A percentile compares a stretch with the other conserved stretches of the same genome.
Conservation (phyloP, 2,888 invertebrate species). For the Pristionchus mayeri region DNA sequence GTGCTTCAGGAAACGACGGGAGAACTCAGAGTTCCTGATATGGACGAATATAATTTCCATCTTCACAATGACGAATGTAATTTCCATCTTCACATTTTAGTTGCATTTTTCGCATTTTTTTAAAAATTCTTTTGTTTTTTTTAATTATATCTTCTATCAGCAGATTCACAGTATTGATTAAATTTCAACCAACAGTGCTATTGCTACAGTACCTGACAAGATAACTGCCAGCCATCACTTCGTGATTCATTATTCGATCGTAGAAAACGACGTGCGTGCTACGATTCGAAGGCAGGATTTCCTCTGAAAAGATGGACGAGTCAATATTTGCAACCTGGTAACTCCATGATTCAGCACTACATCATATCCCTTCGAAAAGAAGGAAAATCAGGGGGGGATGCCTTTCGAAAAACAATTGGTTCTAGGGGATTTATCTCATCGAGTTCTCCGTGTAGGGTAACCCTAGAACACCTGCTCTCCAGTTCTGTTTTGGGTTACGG, state of each 20-base stretch:
- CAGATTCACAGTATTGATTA: no score
- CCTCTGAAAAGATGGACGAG: constrained; percentile 22
- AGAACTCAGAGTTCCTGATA: constrained; percentile 40
- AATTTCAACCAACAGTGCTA: not conserved
- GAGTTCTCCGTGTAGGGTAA: no score
- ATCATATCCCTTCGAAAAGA: no score
- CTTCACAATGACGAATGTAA: not conserved
- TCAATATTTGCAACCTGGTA: not conserved
- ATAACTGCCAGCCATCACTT: constrained; percentile 73
- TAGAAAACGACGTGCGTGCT: constrained; percentile 68
- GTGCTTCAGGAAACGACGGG: constrained; percentile 47
- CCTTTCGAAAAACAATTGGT: no score
- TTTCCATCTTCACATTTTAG: no score
- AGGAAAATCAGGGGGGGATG: no score
- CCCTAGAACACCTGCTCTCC: no score
- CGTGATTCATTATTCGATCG: constrained; percentile 72
- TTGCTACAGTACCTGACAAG: constrained; percentile 53
- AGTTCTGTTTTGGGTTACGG: no score
- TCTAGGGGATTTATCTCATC: no score
- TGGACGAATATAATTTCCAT: not conserved
- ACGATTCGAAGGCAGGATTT: constrained; percentile 37
- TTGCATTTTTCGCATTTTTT: no score
- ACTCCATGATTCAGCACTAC: not conserved
- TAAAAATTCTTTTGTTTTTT: no score
- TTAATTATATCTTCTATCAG: no score